phyloP scores from a whole-genome alignment of 35 echinoderm and acorn worm genomes.

The Ophioderma brevispina region DNA sequence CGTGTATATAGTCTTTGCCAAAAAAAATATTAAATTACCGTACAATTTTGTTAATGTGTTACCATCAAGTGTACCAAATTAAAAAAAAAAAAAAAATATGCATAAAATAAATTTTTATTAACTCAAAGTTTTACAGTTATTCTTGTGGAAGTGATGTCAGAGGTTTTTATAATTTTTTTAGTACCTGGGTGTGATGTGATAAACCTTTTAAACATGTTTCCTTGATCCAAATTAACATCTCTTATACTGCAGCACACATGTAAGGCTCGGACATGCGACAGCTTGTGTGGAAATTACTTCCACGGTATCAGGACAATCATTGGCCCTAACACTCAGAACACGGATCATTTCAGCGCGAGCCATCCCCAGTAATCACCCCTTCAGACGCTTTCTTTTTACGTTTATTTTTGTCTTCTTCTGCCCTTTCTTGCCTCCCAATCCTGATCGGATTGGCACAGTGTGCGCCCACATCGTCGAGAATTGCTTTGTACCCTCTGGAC shows the following conservation, averaged over 20 bases:
- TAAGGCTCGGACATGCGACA: constrained; percentile 69
- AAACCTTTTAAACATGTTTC: constrained; percentile 79
- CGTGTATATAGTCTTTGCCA: too few relatives aligned
- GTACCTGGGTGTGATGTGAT: constrained; percentile 75
- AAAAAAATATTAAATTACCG: background rate
- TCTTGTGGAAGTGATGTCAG: background rate
- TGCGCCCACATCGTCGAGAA: constrained; percentile 65
- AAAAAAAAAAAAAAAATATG: background rate
- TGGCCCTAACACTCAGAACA: constrained; percentile 55
- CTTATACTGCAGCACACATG: constrained; percentile 90
- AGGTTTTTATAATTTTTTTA: too few relatives aligned
- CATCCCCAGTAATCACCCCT: constrained; percentile 49
- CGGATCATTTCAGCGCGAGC: constrained; percentile 35
- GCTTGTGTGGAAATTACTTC: constrained; percentile 65
- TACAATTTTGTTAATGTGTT: background rate
- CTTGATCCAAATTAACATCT: constrained; percentile 65
- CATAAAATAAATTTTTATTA: background rate
- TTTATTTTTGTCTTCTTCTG: constrained; percentile 52
- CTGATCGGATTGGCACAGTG: constrained; percentile 38
- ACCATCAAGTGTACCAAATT: background rate
- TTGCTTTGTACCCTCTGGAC: constrained; percentile 64
- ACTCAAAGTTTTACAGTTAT: background rate
- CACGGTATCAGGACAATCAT: constrained; percentile 33
- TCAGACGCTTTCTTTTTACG: constrained; percentile 39
- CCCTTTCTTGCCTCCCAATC: background rate